phyloP scores from a whole-genome alignment of 2,113 vertebrate genomes.

The Octodon degus region DNA sequence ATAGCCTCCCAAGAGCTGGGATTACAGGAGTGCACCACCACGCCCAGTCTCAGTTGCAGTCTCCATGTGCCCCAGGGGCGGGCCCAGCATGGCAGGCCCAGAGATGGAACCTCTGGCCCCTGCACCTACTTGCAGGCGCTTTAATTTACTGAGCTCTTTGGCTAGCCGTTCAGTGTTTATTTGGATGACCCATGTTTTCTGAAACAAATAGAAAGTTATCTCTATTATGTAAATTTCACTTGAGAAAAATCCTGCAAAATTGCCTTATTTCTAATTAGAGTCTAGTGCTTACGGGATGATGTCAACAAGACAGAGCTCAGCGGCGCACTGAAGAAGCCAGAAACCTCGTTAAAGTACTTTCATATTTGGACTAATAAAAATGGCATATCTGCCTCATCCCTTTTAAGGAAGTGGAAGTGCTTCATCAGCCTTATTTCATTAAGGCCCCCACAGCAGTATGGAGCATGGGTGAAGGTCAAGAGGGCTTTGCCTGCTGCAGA shows the following conservation, averaged over 20 bases:
- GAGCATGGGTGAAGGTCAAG: constrained; percentile 47
- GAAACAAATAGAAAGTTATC: background rate
- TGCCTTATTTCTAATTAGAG: constrained; percentile 35
- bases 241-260: background rate
- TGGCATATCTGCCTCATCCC: constrained; percentile 15
- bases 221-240: background rate
- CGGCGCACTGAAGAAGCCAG: constrained; percentile 28
- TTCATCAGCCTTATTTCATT: constrained; percentile 10
- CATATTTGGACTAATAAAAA: constrained; percentile 61
- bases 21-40: no score
- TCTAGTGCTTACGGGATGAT: background rate
- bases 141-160: no score
- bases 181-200: constrained; percentile 25
- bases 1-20: no score
- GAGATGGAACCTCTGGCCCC: no score
- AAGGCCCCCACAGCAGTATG: background rate
- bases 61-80: no score
- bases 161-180: background rate
- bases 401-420: constrained; percentile 54
- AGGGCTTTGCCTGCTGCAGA: constrained; percentile 29
- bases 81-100: no score
- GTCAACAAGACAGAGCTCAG: constrained; percentile 55
- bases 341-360: constrained; percentile 50
- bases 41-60: no score
- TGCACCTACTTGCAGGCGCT: no score